Percentiles rank a stretch among this genome's conserved stretches.
phyloP scores from a whole-genome alignment of 2,113 vertebrate genomes.

The Machaerirhynchus nigripectus region DNA sequence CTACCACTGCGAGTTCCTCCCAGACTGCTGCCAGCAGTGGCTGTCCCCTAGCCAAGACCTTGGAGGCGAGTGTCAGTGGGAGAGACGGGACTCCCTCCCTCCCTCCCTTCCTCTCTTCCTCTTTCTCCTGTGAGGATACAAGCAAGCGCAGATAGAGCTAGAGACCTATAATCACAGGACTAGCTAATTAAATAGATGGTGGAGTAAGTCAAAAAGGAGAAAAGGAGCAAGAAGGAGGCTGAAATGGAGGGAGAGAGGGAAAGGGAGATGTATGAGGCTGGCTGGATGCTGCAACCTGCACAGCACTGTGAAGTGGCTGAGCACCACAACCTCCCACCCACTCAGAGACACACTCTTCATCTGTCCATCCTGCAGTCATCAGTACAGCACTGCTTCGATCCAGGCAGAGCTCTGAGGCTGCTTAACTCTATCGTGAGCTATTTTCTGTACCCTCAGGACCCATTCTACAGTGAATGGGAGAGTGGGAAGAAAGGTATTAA shows the following conservation, averaged over 20 bases:
- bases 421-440: accelerated
- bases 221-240: background rate
- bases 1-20: slow-evolving; percentile 74
- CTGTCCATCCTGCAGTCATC: background rate
- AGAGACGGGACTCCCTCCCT: slow-evolving; percentile 49
- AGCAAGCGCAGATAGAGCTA: background rate
- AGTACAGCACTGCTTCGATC: background rate
- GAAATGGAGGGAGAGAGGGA: background rate
- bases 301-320: background rate
- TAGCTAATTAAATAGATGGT: background rate
- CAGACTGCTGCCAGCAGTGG: slow-evolving; percentile 74
- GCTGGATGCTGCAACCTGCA: background rate
- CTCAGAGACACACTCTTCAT: background rate
- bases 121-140: slow-evolving; percentile 2
- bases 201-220: background rate
- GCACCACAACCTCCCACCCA: background rate
- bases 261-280: background rate
- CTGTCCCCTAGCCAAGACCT: slow-evolving; percentile 79
- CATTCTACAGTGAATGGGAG: background rate
- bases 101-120: slow-evolving; percentile 25
- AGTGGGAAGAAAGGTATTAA: background rate
- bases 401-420: background rate
- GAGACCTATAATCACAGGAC: background rate
- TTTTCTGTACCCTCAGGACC: background rate
- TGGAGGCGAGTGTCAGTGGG: slow-evolving; percentile 44